These are phyloP conservation scores for Drosophila anomalata DNA, from an alignment of 2,888 invertebrate species.

Conservation along the genomic window DNA sequence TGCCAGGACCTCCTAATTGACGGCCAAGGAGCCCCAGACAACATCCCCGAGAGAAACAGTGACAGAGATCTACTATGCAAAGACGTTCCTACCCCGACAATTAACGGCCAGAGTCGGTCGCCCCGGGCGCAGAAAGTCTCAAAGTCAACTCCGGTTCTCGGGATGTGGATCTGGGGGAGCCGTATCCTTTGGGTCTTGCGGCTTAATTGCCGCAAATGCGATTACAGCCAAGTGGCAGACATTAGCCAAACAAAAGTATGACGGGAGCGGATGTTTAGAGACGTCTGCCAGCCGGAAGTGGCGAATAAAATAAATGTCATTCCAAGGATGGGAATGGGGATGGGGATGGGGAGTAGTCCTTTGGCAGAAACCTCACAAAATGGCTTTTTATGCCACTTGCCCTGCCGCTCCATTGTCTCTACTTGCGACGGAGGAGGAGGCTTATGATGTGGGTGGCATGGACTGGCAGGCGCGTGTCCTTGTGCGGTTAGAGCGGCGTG, in stretches of 20 bases:
- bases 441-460: constrained; percentile 3
- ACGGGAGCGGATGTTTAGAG: constrained; percentile 71
- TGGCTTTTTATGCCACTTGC: constrained; percentile 71
- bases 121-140: constrained; percentile 36
- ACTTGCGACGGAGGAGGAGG: constrained; percentile 13
- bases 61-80: constrained; percentile 32
- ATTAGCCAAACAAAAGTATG: constrained; percentile 78
- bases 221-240: constrained; percentile 82
- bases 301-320: constrained; percentile 78
- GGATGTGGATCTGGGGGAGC: not conserved
- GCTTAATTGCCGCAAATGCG: constrained; percentile 83
- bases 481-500: constrained; percentile 55
- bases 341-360: not conserved
- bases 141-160: constrained; percentile 58
- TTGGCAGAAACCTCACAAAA: constrained; percentile 67
- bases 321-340: constrained; percentile 28
- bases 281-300: constrained; percentile 75
- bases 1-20: constrained; percentile 17
- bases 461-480: constrained; percentile 67
- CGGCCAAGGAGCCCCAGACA: not conserved
- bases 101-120: constrained; percentile 44
- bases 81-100: constrained; percentile 61
- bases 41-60: constrained; percentile 2
- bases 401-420: constrained; percentile 37
- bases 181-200: constrained; percentile 34